These are phyloP conservation scores for Papilio glaucus DNA, from an alignment of 1,140 invertebrate genomes.

Conservation along the genomic window DNA sequence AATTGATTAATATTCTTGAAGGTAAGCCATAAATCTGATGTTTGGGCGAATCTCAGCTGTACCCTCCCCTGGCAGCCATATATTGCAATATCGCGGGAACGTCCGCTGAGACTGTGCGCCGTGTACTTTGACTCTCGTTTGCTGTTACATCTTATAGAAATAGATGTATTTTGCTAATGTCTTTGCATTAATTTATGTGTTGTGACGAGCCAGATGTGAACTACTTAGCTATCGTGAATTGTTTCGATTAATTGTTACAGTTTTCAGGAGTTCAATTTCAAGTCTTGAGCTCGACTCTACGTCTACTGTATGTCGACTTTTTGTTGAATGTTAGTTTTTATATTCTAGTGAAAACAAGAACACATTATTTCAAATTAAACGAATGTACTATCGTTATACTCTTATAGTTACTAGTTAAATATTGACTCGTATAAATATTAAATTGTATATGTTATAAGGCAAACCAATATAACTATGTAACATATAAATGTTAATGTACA, in stretches of 20 bases:
- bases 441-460: no score
- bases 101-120: slow-evolving; percentile 49
- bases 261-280: no score
- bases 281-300: no score
- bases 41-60: slow-evolving; percentile 68
- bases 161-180: slow-evolving; percentile 26
- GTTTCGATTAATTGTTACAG: not conserved
- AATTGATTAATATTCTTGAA: slow-evolving; percentile 70
- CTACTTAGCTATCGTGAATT: not conserved
- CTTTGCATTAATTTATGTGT: not conserved
- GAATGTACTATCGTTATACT: no score
- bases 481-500: slow-evolving; percentile 31
- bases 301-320: no score
- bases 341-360: no score
- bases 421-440: no score
- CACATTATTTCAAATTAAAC: no score
- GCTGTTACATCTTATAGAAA: slow-evolving; percentile 31
- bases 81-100: slow-evolving; percentile 63
- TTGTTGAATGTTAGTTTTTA: no score
- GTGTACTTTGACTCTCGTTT: slow-evolving; percentile 29
- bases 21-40: slow-evolving; percentile 69
- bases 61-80: slow-evolving; percentile 70
- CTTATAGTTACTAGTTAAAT: no score
- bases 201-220: not conserved
- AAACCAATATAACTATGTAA: no score